A percentile compares a stretch with the other conserved stretches of the same genome.
Conservation (phyloP, 2,888 invertebrate species). For the Brassicogethes aeneus region DNA sequence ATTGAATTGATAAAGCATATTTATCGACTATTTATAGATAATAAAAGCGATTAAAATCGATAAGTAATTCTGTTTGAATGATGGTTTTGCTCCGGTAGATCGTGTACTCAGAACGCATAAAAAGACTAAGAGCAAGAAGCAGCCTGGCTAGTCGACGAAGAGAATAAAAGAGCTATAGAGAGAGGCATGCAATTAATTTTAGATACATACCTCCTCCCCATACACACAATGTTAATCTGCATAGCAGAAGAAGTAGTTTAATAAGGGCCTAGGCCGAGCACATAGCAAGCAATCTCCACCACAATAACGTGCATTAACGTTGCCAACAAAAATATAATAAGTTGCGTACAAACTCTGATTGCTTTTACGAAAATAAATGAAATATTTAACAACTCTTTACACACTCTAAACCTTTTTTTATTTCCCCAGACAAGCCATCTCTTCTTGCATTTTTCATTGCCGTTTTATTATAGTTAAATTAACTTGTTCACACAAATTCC, state of each 20-base stretch:
- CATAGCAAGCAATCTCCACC: conserved; percentile 19
- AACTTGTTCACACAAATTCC: no score
- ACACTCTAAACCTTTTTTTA: no score
- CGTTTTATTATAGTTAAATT: no score
- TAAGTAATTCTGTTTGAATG: conserved; percentile 3
- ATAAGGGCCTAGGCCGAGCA: conserved; percentile 19
- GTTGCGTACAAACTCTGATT: conserved; percentile 26
- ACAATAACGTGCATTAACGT: conserved; percentile 26
- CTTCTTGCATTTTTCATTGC: no score
- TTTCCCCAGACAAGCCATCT: no score
- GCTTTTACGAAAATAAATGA: conserved; percentile 27
- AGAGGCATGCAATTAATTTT: conserved; percentile 25
- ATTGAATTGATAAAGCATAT: conserved; percentile 1
- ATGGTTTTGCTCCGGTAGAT: no score
- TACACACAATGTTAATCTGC: conserved; percentile 23
- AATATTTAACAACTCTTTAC: conserved; percentile 26
- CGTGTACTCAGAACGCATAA: not conserved
- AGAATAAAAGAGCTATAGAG: not conserved
- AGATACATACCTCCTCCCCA: conserved; percentile 18
- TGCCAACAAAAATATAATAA: conserved; percentile 25
- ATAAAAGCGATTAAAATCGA: conserved; percentile 2
- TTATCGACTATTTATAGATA: conserved; percentile 1
- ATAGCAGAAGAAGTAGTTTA: conserved; percentile 21
- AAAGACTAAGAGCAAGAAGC: not conserved
- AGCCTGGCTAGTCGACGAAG: not conserved